Base-by-base conservation (phyloP, 1,140 invertebrate genomes). In the Drosophila takahashii region DNA sequence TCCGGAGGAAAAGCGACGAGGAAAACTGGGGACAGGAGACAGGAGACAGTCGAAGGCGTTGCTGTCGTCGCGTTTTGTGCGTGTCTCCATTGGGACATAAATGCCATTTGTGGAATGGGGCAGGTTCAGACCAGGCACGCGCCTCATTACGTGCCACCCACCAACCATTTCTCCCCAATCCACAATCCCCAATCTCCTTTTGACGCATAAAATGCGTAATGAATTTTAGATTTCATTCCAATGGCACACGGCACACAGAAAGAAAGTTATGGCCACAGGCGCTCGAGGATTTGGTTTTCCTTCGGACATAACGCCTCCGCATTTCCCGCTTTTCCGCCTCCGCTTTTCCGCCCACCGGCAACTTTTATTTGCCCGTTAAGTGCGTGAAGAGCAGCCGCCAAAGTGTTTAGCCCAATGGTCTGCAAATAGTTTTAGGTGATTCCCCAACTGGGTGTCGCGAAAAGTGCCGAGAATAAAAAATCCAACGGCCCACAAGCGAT, bases 21-120 rank as follows among this genome's bases (percentile, higher is more conserved):
- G 13, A 48, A 15, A 39, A 26, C 26, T 29, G 37, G 62, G 36
- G 18, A 45, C 44, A 27, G 44, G 42, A 56, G 18, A 45, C 44
- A 27, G 44, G 42, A 56, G 74, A 26, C 70, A 50, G 58, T 41
- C 47, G 41, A 75, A 75, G 77, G 77, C 81, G 81, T 74, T 77
- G 77, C 81, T 83, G 78, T 87, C 79, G 76, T 83, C 84, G 79
- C 84, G 65, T 67, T 67, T 67, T 76, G 79, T 76, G 79, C 78
- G 83, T 76, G 78, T 87, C 71, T 89, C 84, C 85, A 71, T 73
- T 72, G 85, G 85, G 85, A 85, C 85, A 89, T 81, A 89, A 90
- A 85, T 85, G 86, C 69, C 85, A 90, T 85, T 77, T 77, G 81
- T 32, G 36, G 18, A 3, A 22, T 16, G 27, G 10, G 45, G 18